These are phyloP conservation scores for Callopanchax toddi DNA, from an alignment of 2,113 vertebrate genomes.

Conservation along the genomic window DNA sequence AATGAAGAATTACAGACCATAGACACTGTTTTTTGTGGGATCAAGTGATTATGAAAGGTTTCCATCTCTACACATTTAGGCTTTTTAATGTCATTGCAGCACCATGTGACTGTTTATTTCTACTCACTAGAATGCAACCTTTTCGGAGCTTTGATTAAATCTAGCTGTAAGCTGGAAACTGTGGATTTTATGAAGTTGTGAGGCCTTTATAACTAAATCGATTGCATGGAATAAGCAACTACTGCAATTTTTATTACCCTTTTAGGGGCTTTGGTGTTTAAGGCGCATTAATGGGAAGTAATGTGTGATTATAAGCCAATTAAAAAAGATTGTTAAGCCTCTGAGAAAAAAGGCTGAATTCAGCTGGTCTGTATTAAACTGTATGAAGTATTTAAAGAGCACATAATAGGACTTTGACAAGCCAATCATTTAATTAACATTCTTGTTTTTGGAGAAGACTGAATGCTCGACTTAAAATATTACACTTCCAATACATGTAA, in stretches of 20 bases:
- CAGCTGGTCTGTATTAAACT: constrained; percentile 39
- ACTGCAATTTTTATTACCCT: constrained; percentile 51
- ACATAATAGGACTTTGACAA: constrained; percentile 35
- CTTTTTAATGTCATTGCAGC: background rate
- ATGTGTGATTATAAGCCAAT: constrained; percentile 50
- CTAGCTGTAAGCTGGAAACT: constrained; percentile 37
- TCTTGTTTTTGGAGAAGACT: constrained; percentile 31
- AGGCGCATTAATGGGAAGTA: constrained; percentile 41
- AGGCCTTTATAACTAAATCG: constrained; percentile 39
- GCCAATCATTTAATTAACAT: constrained; percentile 46
- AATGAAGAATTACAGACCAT: no score
- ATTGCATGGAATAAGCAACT: constrained; percentile 34
- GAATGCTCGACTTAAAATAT: constrained; percentile 38
- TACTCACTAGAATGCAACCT: constrained; percentile 3
- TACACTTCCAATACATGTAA: constrained; percentile 31
- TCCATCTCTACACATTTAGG: background rate
- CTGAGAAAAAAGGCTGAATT: constrained; percentile 47
- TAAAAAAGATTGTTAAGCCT: constrained; percentile 52
- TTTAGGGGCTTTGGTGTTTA: constrained; percentile 25
- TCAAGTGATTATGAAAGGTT: no score
- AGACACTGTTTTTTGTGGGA: no score
- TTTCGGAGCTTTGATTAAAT: constrained; percentile 34
- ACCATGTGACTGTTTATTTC: background rate
- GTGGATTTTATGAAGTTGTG: constrained; percentile 42
- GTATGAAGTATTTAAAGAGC: constrained; percentile 23